phyloP scores from a whole-genome alignment of 2,888 invertebrate species.

The Caenorhabditis imperialis region DNA sequence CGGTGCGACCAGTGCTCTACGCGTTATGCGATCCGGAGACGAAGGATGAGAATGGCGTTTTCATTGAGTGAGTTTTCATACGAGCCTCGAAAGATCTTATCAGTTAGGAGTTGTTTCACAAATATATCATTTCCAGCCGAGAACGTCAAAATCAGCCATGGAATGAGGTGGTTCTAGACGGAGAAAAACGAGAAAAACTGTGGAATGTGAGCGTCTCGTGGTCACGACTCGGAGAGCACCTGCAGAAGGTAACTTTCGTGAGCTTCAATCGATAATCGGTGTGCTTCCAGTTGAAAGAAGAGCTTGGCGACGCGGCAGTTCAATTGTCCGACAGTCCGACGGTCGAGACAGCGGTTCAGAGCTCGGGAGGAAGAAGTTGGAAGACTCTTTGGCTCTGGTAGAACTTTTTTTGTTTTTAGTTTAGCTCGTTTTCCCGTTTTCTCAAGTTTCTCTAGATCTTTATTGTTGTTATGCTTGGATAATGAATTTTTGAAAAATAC shows the following conservation, averaged over 20 bases:
- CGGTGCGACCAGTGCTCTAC: slow-evolving; percentile 72
- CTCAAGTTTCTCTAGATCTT: slow-evolving; percentile 7
- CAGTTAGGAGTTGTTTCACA: not conserved
- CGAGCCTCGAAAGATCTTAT: not conserved
- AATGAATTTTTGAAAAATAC: not conserved
- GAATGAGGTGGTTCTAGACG: slow-evolving; percentile 68
- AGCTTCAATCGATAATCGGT: not conserved
- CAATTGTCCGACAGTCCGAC: slow-evolving; percentile 25
- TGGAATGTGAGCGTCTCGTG: slow-evolving; percentile 70
- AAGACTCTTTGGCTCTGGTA: slow-evolving; percentile 57
- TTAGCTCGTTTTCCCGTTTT: slow-evolving; percentile 1
- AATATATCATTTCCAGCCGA: slow-evolving; percentile 73
- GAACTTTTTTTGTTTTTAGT: slow-evolving; percentile 9
- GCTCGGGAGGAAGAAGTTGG: slow-evolving; percentile 45
- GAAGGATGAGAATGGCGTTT: slow-evolving; percentile 62
- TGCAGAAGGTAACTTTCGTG: slow-evolving; percentile 24
- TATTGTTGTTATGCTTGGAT: slow-evolving; percentile 8
- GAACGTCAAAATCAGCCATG: slow-evolving; percentile 67
- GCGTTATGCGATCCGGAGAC: slow-evolving; percentile 73
- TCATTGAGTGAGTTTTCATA: slow-evolving; percentile 69
- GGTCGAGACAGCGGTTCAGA: slow-evolving; percentile 12
- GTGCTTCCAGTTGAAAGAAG: slow-evolving; percentile 49
- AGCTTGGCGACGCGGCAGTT: slow-evolving; percentile 57
- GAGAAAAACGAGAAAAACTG: slow-evolving; percentile 60
- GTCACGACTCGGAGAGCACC: slow-evolving; percentile 54